A percentile compares a stretch with the other conserved stretches of the same genome.
These are phyloP conservation scores for Homalodisca vitripennis DNA, from an alignment of 1,140 invertebrate genomes.

Conservation along the genomic window DNA sequence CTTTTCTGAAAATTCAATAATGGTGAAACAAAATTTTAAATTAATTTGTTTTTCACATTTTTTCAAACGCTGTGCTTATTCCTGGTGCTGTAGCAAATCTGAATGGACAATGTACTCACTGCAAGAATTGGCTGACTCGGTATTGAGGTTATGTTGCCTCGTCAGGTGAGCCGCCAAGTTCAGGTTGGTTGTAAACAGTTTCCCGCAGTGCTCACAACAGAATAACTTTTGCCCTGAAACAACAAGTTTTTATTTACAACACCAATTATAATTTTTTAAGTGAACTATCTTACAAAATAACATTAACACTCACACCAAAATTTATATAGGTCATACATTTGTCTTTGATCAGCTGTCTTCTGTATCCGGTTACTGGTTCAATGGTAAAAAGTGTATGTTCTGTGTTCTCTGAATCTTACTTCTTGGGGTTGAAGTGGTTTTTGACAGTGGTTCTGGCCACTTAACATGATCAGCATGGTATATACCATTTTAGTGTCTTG, in stretches of 20 bases:
- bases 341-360: not conserved
- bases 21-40: too few relatives aligned
- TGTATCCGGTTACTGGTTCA: not conserved
- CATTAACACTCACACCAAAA: too few relatives aligned
- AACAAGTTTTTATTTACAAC: not conserved
- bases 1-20: too few relatives aligned
- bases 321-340: too few relatives aligned
- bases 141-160: constrained; percentile 35
- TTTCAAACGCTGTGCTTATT: too few relatives aligned
- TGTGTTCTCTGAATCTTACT: not conserved
- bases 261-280: not conserved
- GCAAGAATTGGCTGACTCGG: constrained; percentile 34
- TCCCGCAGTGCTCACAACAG: constrained; percentile 34
- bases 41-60: too few relatives aligned
- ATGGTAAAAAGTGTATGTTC: not conserved
- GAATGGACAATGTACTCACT: constrained; percentile 33
- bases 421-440: too few relatives aligned
- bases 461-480: too few relatives aligned
- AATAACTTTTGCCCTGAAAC: constrained; percentile 33
- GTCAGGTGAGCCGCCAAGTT: constrained; percentile 29
- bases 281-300: not conserved
- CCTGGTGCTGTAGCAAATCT: too few relatives aligned
- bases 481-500: too few relatives aligned
- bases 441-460: too few relatives aligned
- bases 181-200: constrained; percentile 30